phyloP scores from a whole-genome alignment of 2,113 vertebrate species.

The Dipodomys merriami region DNA sequence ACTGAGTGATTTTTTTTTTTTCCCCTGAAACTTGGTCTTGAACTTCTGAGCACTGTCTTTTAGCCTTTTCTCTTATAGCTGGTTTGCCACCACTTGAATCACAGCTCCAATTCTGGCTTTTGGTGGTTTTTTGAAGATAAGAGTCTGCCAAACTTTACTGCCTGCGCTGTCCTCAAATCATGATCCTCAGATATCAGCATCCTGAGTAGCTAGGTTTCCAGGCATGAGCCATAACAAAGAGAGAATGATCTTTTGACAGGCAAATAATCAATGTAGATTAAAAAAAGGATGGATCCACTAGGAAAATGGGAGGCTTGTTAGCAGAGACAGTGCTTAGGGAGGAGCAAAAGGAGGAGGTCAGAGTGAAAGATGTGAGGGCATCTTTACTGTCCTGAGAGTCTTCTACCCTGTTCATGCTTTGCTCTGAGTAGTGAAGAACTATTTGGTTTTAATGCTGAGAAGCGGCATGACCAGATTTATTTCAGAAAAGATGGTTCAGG shows the following conservation, averaged over 20 bases:
- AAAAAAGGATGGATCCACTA: neutral
- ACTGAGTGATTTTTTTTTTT: neutral
- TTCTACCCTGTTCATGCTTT: neutral
- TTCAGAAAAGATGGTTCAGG: constrained; percentile 26
- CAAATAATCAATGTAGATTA: neutral
- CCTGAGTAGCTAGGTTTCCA: too few species aligned
- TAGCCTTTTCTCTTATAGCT: too few species aligned
- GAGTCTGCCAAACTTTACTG: too few species aligned
- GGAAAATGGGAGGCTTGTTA: neutral
- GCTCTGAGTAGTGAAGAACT: neutral
- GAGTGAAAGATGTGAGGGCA: neutral
- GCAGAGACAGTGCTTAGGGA: neutral
- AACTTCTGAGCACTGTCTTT: too few species aligned
- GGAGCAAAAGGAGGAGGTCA: too few species aligned
- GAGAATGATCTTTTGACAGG: neutral
- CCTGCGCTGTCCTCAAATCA: too few species aligned
- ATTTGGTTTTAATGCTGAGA: neutral
- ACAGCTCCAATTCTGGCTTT: too few species aligned
- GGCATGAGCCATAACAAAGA: too few species aligned
- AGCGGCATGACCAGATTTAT: neutral
- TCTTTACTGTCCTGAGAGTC: neutral
- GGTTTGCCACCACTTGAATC: too few species aligned
- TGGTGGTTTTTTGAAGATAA: too few species aligned
- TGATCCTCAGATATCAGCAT: too few species aligned
- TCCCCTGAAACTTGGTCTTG: too few species aligned